Conservation (phyloP, 2,113 vertebrate genomes). For the Ancistrus triradiatus region DNA sequence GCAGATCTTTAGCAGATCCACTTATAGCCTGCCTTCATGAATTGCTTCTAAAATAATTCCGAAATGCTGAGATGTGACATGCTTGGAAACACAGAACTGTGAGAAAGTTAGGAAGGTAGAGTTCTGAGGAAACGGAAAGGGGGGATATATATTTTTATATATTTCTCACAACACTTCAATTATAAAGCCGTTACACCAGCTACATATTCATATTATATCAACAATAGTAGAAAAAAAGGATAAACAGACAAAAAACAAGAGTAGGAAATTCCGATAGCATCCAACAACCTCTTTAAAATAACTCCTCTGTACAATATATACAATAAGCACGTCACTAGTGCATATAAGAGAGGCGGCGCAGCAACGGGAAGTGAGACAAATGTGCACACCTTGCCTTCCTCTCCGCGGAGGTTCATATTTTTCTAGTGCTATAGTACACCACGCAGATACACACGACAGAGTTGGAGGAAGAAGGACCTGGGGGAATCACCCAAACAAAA, state of each 20-base stretch:
- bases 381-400: conserved; percentile 30
- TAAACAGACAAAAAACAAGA: conserved; percentile 54
- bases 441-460: conserved; percentile 33
- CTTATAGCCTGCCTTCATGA: no score
- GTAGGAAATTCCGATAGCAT: conserved; percentile 60
- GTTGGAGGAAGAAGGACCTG: conserved; percentile 7
- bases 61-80: conserved; percentile 16
- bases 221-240: conserved; percentile 69
- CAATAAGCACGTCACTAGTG: conserved; percentile 68
- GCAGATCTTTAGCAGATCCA: no score
- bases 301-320: conserved; percentile 96
- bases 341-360: conserved; percentile 37
- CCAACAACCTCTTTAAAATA: conserved; percentile 81
- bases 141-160: conserved; percentile 1
- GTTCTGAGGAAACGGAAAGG: background rate
- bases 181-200: conserved; percentile 60
- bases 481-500: background rate
- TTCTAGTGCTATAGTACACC: conserved; percentile 44
- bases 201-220: conserved; percentile 69
- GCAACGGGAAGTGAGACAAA: conserved; percentile 33
- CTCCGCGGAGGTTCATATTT: conserved; percentile 40
- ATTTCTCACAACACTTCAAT: conserved; percentile 38
- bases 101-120: background rate
- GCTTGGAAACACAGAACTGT: background rate
- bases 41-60: no score